phyloP scores from a whole-genome alignment of 2,113 vertebrate genomes.

The Chrysochloris asiatica region DNA sequence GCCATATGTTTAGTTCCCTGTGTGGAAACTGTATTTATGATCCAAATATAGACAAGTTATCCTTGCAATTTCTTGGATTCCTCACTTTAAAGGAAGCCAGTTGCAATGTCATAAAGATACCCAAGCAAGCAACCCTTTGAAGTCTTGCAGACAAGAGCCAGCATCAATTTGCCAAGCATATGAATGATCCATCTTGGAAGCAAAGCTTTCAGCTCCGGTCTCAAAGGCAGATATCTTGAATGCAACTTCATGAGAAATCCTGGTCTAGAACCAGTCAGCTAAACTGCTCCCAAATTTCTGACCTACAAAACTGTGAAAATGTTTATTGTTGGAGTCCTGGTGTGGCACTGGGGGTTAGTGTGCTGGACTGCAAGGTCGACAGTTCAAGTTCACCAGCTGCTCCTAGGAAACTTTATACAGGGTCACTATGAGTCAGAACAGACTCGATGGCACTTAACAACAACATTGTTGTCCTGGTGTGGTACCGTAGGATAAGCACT shows the following conservation, averaged over 20 bases:
- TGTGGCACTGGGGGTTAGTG: too few relatives aligned
- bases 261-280: background rate
- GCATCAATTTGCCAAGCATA: background rate
- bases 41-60: background rate
- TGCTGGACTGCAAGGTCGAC: too few relatives aligned
- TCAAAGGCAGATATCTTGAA: background rate
- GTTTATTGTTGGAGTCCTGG: too few relatives aligned
- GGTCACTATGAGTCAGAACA: too few relatives aligned
- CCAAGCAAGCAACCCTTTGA: too few relatives aligned
- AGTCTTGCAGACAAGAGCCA: too few relatives aligned
- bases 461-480: too few relatives aligned
- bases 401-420: too few relatives aligned
- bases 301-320: background rate
- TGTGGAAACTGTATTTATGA: background rate
- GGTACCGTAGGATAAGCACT: too few relatives aligned
- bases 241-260: background rate
- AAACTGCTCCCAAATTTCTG: background rate
- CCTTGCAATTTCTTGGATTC: background rate
- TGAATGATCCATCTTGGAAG: background rate
- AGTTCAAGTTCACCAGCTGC: too few relatives aligned
- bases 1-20: background rate
- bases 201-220: too few relatives aligned
- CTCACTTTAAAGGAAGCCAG: background rate
- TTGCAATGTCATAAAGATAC: background rate
- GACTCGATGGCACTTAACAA: too few relatives aligned